Conservation (phyloP, 2,797 vertebrate genomes). For the Sciaenops ocellatus region DNA sequence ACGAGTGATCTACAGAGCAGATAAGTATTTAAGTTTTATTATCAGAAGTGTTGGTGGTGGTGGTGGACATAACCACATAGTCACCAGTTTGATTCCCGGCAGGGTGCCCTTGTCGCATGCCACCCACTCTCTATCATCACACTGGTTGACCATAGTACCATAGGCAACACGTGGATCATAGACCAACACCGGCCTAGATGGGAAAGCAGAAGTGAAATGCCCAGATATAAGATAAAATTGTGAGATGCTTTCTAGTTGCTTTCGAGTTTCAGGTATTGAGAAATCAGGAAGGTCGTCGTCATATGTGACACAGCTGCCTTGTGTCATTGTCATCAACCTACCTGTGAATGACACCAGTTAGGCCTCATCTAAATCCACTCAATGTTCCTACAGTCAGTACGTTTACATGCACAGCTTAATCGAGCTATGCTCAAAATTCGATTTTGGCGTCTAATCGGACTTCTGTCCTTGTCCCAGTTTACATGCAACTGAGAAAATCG, state of each 20-base stretch:
- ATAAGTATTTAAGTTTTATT: background rate
- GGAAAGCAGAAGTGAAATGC: background rate
- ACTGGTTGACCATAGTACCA: background rate
- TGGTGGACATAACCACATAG: background rate
- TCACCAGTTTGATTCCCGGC: background rate
- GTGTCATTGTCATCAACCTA: background rate
- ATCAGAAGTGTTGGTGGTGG: background rate
- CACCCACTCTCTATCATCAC: background rate
- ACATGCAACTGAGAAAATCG: too few species aligned
- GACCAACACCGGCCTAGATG: background rate
- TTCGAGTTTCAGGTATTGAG: background rate
- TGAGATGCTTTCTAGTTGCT: background rate
- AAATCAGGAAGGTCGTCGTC: background rate
- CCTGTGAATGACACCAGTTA: conserved; percentile 13
- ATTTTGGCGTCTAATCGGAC: too few species aligned
- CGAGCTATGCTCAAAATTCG: too few species aligned
- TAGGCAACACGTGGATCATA: background rate
- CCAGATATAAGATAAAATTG: background rate
- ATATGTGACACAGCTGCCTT: background rate
- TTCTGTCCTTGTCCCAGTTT: too few species aligned
- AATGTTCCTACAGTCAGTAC: background rate
- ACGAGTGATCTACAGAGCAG: background rate
- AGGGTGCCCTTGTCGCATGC: background rate
- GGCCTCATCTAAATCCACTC: background rate
- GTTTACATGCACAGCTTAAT: too few species aligned